Evolutionary conservation across 2,888 invertebrate genomes (phyloP), one percentile per base, ranked within the genome.

Genomic region (Philereme vetulata): DNA sequence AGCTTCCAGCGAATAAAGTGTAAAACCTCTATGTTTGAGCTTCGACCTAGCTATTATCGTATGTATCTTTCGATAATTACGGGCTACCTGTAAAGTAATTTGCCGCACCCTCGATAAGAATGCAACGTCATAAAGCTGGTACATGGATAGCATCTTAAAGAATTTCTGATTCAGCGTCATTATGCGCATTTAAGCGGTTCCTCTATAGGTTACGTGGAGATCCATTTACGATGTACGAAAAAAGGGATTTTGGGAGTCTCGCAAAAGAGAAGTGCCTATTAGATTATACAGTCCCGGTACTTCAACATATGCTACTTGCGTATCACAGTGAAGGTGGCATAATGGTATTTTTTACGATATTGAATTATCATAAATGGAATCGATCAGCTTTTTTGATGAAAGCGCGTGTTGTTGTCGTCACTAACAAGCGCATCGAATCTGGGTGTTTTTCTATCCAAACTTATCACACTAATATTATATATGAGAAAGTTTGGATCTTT

Each of bases 181-280:
- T 71, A 67, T 75, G 66, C 66, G 61, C 69, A 68, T 72, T 78
- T 74, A 73, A 76, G 77, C 74, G 77, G 72, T 77, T 77, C 72
- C 71, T 21, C 72, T 75, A 75, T 72, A 78, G 77, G 75, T 77
- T 76, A 80, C 76, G 78, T 78, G 69, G 72, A 74, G 78, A 81
- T 77, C 71, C 72, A 70, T 84, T 85, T 85, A 84, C 82, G 85
- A 81, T 76, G 78, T 78, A 80, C 73, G 80, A 83, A 84, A 83
- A 85, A 78, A 74, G 74, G 77, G 77, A 80, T 81, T 21, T 80
- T 76, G 64, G 72, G 72, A 70, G 69, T 67, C 71, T 76, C 74
- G 74, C 75, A 76, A 74, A 77, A 71, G 75, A 76, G 76, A 81
- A 78, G 74, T 72, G 68, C 70, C 78, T 72, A 79, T 79, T 76